Evolutionary conservation across 1,140 invertebrate genomes (phyloP), one percentile per base, ranked within the genome.

Genomic region (Drosophila kohkoa): DNA sequence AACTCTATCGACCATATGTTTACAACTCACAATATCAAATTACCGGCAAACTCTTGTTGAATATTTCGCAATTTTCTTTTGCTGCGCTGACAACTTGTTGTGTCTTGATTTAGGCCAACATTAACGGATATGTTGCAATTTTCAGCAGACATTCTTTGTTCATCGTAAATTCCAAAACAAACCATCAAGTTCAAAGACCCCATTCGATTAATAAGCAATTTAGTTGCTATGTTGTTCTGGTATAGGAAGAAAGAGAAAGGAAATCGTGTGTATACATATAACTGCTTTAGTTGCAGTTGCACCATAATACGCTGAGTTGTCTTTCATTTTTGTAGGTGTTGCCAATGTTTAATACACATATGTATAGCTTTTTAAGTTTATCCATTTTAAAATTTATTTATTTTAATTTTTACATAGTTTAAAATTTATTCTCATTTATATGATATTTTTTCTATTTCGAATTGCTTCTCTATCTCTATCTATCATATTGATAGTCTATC

Each of bases 81-180:
- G 66, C n/a, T 41, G 8, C 49, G 55, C 68, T 80, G 69, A 16
- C 64, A 55, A 13, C 15, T 46, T 69, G 58, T 66, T 25, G 28
- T 11, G 41, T 46, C 20, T 43, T 8, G 30, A 68, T 67, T 75
- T 79, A 15, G 48, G 25, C 51, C 66, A 63, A 70, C 66, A 30
- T 75, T 43, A 15, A 67, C 70, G 46, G 70, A 79, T 66, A 52
- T 86, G 77, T 82, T 51, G 83, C 68, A 87, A 86, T 58, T 38
- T 10, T 30, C 38, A 38, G 10, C 67, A 77, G 30, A 48, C 51
- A 20, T 41, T 32, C 13, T 76, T 66, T 66, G 49, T 43, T 25
- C 7, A 8, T 28, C 16, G 45, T n/a, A 64, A 60, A 30, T 41
- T 51, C 11, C 48, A 63, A 46, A 13, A 15, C 41, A 54, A 70